Percentiles rank a stretch among this genome's conserved stretches.
phyloP scores from a whole-genome alignment of 2,888 invertebrate species.

The Cephus pulcher region DNA sequence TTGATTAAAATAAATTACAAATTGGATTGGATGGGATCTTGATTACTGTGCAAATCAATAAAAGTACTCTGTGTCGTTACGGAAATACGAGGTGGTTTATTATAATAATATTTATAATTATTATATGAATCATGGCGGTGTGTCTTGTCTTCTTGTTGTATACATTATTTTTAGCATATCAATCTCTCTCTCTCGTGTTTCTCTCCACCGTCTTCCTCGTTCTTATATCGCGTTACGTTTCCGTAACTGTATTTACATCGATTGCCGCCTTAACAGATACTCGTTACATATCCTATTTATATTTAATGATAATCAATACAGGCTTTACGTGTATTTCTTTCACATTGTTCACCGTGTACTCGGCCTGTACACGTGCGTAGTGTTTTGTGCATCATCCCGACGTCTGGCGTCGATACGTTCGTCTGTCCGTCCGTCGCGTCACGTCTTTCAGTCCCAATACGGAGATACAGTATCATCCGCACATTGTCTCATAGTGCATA shows the following conservation, averaged over 20 bases:
- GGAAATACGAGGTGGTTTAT: conserved; percentile 67
- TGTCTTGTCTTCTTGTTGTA: conserved; percentile 35
- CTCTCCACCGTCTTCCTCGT: conserved; percentile 15
- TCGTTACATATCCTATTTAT: conserved; percentile 55
- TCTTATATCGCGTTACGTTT: conserved; percentile 23
- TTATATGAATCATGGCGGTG: conserved; percentile 55
- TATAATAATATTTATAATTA: conserved; percentile 65
- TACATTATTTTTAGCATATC: conserved; percentile 25
- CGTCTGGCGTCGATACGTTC: neutral
- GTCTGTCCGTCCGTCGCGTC: neutral
- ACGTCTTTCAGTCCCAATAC: neutral
- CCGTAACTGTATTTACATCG: conserved; percentile 58
- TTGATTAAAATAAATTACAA: neutral
- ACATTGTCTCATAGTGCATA: neutral
- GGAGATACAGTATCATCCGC: neutral
- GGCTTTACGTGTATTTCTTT: conserved; percentile 15
- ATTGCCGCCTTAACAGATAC: conserved; percentile 56
- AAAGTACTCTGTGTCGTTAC: conserved; percentile 37
- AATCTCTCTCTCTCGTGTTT: conserved; percentile 25
- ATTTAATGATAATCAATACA: conserved; percentile 52
- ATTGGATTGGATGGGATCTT: neutral
- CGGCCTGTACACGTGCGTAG: neutral
- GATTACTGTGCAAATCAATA: neutral
- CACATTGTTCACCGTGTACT: conserved; percentile 1
- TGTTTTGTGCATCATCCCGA: neutral